These are phyloP conservation scores for Cheilosia pagana DNA, from an alignment of 2,888 invertebrate species.

Conservation along the genomic window DNA sequence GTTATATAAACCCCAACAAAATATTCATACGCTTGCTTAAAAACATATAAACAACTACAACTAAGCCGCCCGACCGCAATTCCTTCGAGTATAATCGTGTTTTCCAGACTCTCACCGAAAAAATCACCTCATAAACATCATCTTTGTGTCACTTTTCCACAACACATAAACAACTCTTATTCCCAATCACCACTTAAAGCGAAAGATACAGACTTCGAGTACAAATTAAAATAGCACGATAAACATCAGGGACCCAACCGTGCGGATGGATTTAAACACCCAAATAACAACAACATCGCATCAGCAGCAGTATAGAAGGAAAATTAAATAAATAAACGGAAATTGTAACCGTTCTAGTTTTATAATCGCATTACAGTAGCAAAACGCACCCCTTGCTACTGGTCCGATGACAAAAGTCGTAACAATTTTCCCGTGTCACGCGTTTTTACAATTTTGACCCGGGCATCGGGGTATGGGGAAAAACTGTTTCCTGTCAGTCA, in stretches of 20 bases:
- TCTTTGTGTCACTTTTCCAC: slow-evolving; percentile 51
- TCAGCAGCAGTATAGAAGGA: slow-evolving; percentile 20
- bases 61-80: neutral
- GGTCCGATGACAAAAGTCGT: slow-evolving; percentile 48
- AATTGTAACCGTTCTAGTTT: slow-evolving; percentile 75
- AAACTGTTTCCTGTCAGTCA: slow-evolving; percentile 69
- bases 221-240: slow-evolving; percentile 65
- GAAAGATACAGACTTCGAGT: slow-evolving; percentile 22
- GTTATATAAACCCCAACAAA: neutral
- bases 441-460: slow-evolving; percentile 75
- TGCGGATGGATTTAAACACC: slow-evolving; percentile 72
- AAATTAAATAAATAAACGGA: slow-evolving; percentile 73
- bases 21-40: neutral
- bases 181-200: slow-evolving; percentile 63
- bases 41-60: slow-evolving; percentile 10
- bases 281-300: slow-evolving; percentile 56
- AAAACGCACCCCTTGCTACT: slow-evolving; percentile 52
- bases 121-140: slow-evolving; percentile 52
- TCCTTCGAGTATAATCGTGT: slow-evolving; percentile 11
- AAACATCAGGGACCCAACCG: slow-evolving; percentile 66
- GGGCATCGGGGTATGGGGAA: slow-evolving; percentile 30
- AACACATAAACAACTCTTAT: slow-evolving; percentile 63
- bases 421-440: slow-evolving; percentile 73
- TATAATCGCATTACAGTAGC: slow-evolving; percentile 72
- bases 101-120: slow-evolving; percentile 2